Conservation (phyloP, 2,797 vertebrate species). For the Xyrichtys novacula region DNA sequence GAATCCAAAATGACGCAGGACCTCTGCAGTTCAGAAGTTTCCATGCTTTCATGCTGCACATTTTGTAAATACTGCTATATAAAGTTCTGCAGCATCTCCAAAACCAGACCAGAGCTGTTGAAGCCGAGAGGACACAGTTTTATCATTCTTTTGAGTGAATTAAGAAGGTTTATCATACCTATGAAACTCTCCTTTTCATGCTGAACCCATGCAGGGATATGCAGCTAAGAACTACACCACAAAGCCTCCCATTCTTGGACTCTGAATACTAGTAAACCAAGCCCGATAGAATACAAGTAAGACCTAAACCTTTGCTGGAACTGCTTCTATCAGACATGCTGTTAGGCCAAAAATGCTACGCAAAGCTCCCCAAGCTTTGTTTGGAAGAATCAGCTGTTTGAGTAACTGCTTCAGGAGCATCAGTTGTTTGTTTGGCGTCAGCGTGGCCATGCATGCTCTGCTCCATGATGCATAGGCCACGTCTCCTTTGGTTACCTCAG, state of each 20-base stretch:
- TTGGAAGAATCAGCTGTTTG: constrained; percentile 33
- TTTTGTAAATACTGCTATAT: constrained; percentile 1
- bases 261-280: background rate
- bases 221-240: constrained; percentile 7
- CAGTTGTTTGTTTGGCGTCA: constrained; percentile 23
- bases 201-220: constrained; percentile 41
- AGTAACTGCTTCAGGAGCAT: constrained; percentile 12
- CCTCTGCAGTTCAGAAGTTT: background rate
- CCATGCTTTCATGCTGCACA: constrained; percentile 49
- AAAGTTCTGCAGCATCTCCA: constrained; percentile 18
- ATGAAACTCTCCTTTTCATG: constrained; percentile 10
- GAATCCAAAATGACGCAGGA: background rate
- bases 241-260: constrained; percentile 17
- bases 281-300: background rate
- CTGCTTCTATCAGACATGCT: constrained; percentile 59
- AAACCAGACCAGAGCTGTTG: constrained; percentile 3
- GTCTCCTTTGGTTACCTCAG: constrained; percentile 83
- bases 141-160: background rate
- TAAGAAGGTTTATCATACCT: background rate
- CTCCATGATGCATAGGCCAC: constrained; percentile 74
- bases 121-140: background rate
- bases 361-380: constrained; percentile 42
- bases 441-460: constrained; percentile 73
- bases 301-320: constrained; percentile 7
- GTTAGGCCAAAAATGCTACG: constrained; percentile 39